Percentiles rank a stretch among this genome's conserved stretches.
Conservation (phyloP, 2,888 invertebrate genomes). For the Metellina segmentata region DNA sequence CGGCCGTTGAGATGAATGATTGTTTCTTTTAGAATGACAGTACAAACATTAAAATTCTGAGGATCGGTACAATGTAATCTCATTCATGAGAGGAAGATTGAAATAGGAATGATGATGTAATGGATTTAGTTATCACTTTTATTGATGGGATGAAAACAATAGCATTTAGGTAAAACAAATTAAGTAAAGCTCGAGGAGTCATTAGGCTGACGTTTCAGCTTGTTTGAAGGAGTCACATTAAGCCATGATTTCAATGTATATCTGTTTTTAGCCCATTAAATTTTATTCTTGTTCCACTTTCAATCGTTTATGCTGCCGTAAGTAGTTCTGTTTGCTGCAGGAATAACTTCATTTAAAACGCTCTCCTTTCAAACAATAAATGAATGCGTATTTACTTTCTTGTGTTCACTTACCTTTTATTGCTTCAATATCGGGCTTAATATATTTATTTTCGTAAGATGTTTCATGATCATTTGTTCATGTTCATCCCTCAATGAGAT, state of each 20-base stretch:
- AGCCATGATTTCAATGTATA: too few relatives aligned
- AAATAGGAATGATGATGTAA: slow-evolving; percentile 33
- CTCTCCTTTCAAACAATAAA: too few relatives aligned
- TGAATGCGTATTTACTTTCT: too few relatives aligned
- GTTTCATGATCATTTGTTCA: too few relatives aligned
- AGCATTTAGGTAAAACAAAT: neutral
- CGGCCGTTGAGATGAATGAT: slow-evolving; percentile 14
- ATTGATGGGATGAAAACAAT: slow-evolving; percentile 9
- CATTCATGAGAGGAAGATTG: slow-evolving; percentile 33
- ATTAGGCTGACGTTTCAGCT: neutral
- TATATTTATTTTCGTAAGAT: too few relatives aligned
- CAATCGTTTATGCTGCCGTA: too few relatives aligned
- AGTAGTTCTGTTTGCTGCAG: neutral
- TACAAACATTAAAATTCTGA: slow-evolving; percentile 34
- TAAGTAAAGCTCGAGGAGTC: neutral
- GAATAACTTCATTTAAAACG: neutral
- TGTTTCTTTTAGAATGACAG: slow-evolving; percentile 8
- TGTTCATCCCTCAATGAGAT: too few relatives aligned
- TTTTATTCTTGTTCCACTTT: too few relatives aligned
- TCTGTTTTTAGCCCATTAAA: too few relatives aligned
- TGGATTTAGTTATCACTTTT: slow-evolving; percentile 5
- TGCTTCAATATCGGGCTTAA: too few relatives aligned
- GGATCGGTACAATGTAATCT: slow-evolving; percentile 18
- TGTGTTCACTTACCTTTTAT: too few relatives aligned
- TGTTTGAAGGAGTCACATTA: too few relatives aligned